Conservation (phyloP, 1,140 invertebrate genomes). For the Magallana gigas region DNA sequence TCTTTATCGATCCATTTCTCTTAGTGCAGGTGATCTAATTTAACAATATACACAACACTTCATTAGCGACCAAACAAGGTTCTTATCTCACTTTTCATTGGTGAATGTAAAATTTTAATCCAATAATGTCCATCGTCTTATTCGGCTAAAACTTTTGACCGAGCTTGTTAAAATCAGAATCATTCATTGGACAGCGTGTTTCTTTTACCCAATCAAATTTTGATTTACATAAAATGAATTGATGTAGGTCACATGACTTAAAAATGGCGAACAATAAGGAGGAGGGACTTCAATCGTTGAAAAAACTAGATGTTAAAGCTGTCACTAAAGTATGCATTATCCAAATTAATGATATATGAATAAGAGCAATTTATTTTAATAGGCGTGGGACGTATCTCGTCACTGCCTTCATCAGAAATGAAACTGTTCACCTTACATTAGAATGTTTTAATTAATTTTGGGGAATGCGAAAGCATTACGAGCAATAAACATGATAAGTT, state of each 20-base stretch:
- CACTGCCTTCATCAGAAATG: no score
- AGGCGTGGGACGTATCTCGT: no score
- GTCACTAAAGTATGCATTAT: constrained; percentile 42
- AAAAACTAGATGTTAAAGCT: constrained; percentile 50
- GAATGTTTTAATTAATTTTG: no score
- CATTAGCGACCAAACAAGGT: constrained; percentile 42
- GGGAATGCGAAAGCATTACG: no score
- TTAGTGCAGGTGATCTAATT: constrained; percentile 12
- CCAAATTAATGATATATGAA: no score
- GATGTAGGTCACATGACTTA: constrained; percentile 43
- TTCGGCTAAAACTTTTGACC: not conserved
- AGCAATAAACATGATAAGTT: no score
- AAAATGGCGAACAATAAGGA: constrained; percentile 49
- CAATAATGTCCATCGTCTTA: not conserved
- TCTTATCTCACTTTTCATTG: constrained; percentile 31
- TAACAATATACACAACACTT: constrained; percentile 27
- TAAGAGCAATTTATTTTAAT: no score
- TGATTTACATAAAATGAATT: not conserved
- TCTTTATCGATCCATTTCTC: constrained; percentile 32
- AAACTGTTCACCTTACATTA: no score
- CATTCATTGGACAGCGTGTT: not conserved
- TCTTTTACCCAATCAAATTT: not conserved
- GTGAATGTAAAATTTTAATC: not conserved
- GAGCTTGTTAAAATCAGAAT: not conserved
- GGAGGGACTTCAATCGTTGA: constrained; percentile 45